Conservation (phyloP, 1,140 invertebrate species). For the Calliopsis andreniformis region DNA sequence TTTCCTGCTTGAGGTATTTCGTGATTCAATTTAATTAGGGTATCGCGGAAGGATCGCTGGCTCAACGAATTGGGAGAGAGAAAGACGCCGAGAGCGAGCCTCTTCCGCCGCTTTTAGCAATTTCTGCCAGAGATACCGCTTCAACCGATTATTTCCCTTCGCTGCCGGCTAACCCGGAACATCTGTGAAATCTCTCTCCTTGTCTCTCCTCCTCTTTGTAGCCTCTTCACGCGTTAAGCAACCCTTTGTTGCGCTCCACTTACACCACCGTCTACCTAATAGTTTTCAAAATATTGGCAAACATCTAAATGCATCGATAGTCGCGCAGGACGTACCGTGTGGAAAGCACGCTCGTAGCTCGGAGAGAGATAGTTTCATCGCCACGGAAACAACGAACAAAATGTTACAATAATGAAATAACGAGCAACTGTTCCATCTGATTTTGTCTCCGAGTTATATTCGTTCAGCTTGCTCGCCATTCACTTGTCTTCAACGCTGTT, state of each 20-base stretch:
- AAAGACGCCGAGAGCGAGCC: background rate
- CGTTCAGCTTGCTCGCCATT: too few species aligned
- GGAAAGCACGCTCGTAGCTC: too few species aligned
- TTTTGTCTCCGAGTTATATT: too few species aligned
- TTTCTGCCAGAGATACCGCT: constrained; percentile 40
- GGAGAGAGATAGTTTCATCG: too few species aligned
- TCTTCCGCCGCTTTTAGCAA: constrained; percentile 34
- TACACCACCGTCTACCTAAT: constrained; percentile 21
- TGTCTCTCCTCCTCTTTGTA: background rate
- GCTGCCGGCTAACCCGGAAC: constrained; percentile 25
- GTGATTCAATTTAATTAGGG: constrained; percentile 78
- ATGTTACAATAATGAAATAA: too few species aligned
- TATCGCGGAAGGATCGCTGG: constrained; percentile 70
- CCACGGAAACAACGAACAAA: too few species aligned
- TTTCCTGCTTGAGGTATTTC: constrained; percentile 75
- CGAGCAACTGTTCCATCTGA: too few species aligned
- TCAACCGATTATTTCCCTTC: constrained; percentile 41
- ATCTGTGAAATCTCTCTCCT: constrained; percentile 33
- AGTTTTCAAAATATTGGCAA: constrained; percentile 24
- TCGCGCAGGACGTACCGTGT: too few species aligned
- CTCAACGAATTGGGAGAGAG: constrained; percentile 24
- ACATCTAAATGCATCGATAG: constrained; percentile 1
- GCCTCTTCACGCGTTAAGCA: constrained; percentile 31
- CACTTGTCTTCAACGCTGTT: too few species aligned
- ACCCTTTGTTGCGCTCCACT: constrained; percentile 12